phyloP scores from a whole-genome alignment of 2,113 vertebrate species.

The Petroica traversi region DNA sequence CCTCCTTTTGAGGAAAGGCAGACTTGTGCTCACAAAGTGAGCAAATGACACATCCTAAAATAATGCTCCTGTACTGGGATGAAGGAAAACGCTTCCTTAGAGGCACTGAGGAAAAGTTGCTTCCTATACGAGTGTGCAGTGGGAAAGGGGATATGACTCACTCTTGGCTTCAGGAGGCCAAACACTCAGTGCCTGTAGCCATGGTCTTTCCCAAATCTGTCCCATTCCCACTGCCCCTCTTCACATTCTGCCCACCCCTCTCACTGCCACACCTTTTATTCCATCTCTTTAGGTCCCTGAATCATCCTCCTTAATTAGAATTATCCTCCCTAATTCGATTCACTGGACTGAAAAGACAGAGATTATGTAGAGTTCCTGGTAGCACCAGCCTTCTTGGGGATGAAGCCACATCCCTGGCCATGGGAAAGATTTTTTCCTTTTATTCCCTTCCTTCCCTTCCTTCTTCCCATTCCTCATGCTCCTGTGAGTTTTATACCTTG shows the following conservation, averaged over 20 bases:
- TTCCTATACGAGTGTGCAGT: neutral
- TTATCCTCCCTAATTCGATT: fast-evolving
- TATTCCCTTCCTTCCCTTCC: neutral
- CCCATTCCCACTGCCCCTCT: neutral
- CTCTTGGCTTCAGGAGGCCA: neutral
- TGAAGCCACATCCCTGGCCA: neutral
- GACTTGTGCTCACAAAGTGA: neutral
- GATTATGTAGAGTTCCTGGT: neutral
- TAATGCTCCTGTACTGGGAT: neutral
- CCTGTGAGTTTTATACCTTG: neutral
- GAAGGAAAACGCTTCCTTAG: neutral
- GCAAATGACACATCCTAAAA: neutral
- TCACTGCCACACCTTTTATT: neutral
- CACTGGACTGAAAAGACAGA: fast-evolving
- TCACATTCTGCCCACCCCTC: neutral
- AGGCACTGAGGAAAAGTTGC: neutral
- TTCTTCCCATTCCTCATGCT: neutral
- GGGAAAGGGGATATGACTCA: neutral
- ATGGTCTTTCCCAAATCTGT: neutral
- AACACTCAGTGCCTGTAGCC: neutral
- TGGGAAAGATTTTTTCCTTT: neutral
- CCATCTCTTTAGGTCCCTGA: neutral
- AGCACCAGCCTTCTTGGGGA: neutral
- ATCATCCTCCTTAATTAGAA: fast-evolving
- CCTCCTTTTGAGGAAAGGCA: neutral